A percentile compares a stretch with the other conserved stretches of the same genome.
Evolutionary conservation across 2,113 vertebrate genomes (phyloP).

Genomic region (Pomatorhinus ruficollis): DNA sequence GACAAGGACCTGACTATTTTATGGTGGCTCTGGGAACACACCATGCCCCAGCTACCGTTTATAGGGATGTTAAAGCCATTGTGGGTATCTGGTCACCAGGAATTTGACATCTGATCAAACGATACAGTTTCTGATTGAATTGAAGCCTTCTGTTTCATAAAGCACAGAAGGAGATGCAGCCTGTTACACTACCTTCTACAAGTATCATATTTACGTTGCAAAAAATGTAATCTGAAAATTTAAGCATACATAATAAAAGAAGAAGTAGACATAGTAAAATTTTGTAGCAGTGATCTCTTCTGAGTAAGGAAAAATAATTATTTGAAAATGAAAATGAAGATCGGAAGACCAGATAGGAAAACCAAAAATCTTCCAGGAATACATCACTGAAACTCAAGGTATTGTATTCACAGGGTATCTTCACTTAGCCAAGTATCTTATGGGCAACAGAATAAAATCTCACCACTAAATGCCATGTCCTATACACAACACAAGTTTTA

Average conservation of each 20-base stretch:
- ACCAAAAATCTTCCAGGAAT: not conserved
- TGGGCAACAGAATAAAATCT: not conserved
- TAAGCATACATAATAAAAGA: slow-evolving; percentile 28
- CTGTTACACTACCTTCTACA: not conserved
- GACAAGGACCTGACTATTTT: not conserved
- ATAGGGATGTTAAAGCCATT: not conserved
- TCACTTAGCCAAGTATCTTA: not conserved
- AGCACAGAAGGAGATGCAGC: not conserved
- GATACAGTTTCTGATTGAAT: not conserved
- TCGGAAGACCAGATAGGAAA: not conserved
- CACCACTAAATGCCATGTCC: not conserved
- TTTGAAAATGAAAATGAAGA: not conserved
- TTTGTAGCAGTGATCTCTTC: slow-evolving; percentile 5
- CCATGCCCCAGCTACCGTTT: not conserved
- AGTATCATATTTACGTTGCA: not conserved
- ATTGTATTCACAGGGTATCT: not conserved
- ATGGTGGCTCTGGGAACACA: not conserved
- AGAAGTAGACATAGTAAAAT: slow-evolving; percentile 14
- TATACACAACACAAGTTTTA: not conserved
- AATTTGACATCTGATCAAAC: not conserved
- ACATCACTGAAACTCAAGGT: not conserved
- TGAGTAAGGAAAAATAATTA: not conserved
- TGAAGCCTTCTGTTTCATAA: not conserved
- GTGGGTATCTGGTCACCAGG: not conserved
- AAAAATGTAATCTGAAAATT: slow-evolving; percentile 24